Conservation (phyloP, 2,888 invertebrate genomes). For the Cistogaster globosa region DNA sequence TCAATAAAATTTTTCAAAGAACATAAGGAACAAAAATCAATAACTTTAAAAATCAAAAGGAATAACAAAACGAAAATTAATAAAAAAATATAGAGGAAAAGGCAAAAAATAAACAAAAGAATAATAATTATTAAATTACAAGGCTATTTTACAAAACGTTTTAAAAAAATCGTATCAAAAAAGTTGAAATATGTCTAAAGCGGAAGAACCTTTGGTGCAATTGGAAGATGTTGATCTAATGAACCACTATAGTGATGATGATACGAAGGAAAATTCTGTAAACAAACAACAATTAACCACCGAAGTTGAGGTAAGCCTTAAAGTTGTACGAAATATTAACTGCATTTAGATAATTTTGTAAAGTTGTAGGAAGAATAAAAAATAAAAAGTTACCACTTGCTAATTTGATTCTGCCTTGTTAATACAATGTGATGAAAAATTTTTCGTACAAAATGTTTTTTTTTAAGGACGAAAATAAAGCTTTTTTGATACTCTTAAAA, state of each 20-base stretch:
- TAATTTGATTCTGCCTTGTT: neutral
- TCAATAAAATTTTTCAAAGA: slow-evolving; percentile 5
- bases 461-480: no score
- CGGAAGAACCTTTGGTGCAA: slow-evolving; percentile 87
- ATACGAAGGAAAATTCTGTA: slow-evolving; percentile 71
- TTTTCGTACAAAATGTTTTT: no score
- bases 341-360: neutral
- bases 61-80: slow-evolving; percentile 2
- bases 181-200: slow-evolving; percentile 84
- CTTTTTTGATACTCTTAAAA: no score
- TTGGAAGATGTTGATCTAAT: slow-evolving; percentile 84
- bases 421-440: no score
- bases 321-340: neutral
- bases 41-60: slow-evolving; percentile 39
- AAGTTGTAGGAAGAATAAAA: slow-evolving; percentile 1
- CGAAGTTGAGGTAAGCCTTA: slow-evolving; percentile 63
- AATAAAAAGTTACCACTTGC: no score
- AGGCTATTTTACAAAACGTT: slow-evolving; percentile 36
- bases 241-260: slow-evolving; percentile 78
- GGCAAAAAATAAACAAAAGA: slow-evolving; percentile 42
- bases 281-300: slow-evolving; percentile 75
- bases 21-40: slow-evolving; percentile 66
- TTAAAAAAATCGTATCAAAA: slow-evolving; percentile 6
- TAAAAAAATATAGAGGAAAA: slow-evolving; percentile 26
- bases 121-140: slow-evolving; percentile 40